Evolutionary conservation across 2,113 vertebrate species (phyloP).

Genomic region (Ammospiza caudacuta): DNA sequence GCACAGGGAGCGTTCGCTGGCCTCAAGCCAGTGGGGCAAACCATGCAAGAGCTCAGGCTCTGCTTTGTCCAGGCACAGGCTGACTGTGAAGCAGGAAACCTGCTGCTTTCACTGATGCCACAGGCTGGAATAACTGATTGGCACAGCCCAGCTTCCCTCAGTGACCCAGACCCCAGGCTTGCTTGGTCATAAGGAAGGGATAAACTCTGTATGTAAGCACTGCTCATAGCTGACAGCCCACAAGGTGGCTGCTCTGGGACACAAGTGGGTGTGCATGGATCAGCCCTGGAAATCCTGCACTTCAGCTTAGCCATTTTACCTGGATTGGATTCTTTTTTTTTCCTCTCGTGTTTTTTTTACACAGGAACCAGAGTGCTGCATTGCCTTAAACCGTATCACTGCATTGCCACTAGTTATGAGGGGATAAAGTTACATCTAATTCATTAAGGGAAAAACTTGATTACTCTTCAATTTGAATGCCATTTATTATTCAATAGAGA

Average conservation of each 20-base stretch:
- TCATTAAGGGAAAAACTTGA: neutral
- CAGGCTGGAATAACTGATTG: neutral
- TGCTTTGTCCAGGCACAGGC: neutral
- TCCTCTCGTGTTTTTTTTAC: neutral
- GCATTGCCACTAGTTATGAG: neutral
- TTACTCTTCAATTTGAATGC: neutral
- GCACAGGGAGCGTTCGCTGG: accelerated
- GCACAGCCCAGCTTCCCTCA: neutral
- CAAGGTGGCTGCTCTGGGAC: neutral
- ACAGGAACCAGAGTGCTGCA: neutral
- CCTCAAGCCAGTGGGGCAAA: no score
- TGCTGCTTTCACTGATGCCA: neutral
- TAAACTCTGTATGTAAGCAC: neutral
- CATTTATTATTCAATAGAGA: neutral
- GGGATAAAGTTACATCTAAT: neutral
- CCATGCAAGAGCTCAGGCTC: accelerated
- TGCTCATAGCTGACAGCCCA: neutral
- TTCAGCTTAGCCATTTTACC: neutral
- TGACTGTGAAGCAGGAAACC: neutral
- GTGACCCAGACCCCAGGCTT: no score
- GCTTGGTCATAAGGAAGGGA: neutral
- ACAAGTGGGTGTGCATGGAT: accelerated
- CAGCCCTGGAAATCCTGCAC: neutral
- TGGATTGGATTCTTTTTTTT: neutral
- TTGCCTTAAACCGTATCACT: neutral